phyloP scores from a whole-genome alignment of 2,888 invertebrate genomes.

The Spatulosminthurus flaviceps region DNA sequence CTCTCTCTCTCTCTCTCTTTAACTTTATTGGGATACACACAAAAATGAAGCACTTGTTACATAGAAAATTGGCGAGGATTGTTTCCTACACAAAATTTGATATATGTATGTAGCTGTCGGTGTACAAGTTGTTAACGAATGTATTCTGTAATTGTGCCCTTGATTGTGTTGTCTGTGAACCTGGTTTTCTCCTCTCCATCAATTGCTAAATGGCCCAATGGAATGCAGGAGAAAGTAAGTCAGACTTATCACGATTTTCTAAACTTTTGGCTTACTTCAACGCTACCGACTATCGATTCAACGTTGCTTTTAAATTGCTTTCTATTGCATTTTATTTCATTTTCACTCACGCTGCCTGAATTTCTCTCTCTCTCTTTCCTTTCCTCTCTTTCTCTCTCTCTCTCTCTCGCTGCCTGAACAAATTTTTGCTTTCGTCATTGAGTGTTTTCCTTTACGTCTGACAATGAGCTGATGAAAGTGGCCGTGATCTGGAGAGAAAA shows the following conservation, averaged over 20 bases:
- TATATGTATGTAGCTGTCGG: conserved; percentile 42
- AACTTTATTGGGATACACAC: background rate
- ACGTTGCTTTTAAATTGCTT: background rate
- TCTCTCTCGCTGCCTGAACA: background rate
- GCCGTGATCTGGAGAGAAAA: too few relatives aligned
- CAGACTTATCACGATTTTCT: conserved; percentile 53
- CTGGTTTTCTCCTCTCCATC: conserved; percentile 57
- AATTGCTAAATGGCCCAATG: conserved; percentile 54
- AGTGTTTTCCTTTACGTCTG: background rate
- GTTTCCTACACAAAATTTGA: background rate
- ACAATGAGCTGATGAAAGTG: background rate
- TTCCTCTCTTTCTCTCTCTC: conserved; percentile 10
- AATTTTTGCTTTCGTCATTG: background rate
- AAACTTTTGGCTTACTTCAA: conserved; percentile 45
- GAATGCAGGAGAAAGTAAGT: conserved; percentile 64
- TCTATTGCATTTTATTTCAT: background rate
- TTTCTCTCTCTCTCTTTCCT: conserved; percentile 22
- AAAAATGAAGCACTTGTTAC: background rate
- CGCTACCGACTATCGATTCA: background rate
- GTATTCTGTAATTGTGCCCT: conserved; percentile 52
- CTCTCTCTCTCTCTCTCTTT: too few relatives aligned
- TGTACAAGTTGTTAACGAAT: conserved; percentile 48
- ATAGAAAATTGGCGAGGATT: background rate
- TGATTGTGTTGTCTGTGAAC: conserved; percentile 59
- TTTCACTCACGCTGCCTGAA: too few relatives aligned